These are phyloP conservation scores for Brachionus paranguensis DNA, from an alignment of 1,140 invertebrate genomes.

Conservation along the genomic window DNA sequence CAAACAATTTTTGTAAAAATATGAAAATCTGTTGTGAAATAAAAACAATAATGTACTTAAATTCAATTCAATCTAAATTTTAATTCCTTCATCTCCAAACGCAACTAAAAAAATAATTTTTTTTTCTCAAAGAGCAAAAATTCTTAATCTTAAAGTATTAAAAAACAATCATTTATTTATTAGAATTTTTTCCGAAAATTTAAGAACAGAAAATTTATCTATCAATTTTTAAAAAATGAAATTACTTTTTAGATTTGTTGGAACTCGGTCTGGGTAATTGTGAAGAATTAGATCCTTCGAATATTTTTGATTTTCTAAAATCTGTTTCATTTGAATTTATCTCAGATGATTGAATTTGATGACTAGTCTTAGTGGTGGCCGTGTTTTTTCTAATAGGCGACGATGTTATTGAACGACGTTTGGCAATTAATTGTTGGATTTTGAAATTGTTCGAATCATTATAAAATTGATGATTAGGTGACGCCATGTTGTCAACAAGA, in stretches of 20 bases:
- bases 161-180: too few relatives aligned
- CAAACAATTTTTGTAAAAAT: too few relatives aligned
- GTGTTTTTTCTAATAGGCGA: not conserved
- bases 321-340: conserved; percentile 19
- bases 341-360: not conserved
- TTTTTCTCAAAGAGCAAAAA: too few relatives aligned
- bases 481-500: not conserved
- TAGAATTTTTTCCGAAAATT: too few relatives aligned
- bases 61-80: too few relatives aligned
- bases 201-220: too few relatives aligned
- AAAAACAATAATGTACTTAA: too few relatives aligned
- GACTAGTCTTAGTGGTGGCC: not conserved
- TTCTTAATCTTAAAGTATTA: too few relatives aligned
- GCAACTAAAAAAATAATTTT: too few relatives aligned
- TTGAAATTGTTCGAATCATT: not conserved
- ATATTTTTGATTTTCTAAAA: not conserved
- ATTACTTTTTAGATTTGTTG: not conserved
- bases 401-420: conserved; percentile 17
- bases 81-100: too few relatives aligned
- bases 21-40: too few relatives aligned
- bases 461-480: not conserved
- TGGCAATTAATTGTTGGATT: not conserved
- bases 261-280: not conserved
- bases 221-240: not conserved
- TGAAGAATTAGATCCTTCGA: conserved; percentile 2